Base-by-base conservation (phyloP, 1,140 invertebrate genomes). In the Scaptomyza montana region DNA sequence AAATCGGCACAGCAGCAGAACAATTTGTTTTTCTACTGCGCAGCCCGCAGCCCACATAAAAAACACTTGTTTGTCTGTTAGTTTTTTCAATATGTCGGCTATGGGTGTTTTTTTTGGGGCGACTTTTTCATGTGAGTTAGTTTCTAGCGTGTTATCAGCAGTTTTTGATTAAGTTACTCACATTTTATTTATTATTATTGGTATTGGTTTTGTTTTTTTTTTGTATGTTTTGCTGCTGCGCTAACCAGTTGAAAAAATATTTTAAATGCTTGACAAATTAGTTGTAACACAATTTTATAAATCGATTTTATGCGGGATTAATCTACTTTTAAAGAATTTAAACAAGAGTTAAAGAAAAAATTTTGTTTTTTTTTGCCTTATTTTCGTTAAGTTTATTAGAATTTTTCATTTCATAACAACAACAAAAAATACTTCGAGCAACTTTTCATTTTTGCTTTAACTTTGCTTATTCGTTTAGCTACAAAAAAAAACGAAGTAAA, bases 101-200 rank as follows among this genome's bases (percentile, higher is more conserved):
- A n/a, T n/a, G n/a, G n/a, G n/a, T n/a, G n/a, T n/a, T n/a, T n/a
- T n/a, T n/a, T 30, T 2, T 10, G 16, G 30, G 54, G 19, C 13
- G 13, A 36, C n/a, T 50, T 54, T 5, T 41, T 59, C 19, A 6
- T 53, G 25, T 47, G 28, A 60, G 47, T 66, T 57, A 55, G 56
- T 57, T 21, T 4, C n/a, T 33, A 21, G 16, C 9, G 3, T 54
- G 21, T 12, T 59, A 59, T 59, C 56, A 47, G 21, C 7, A 45
- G 28, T n/a, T 30, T 57, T 57, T 39, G 21, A 57, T 43, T 25
- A 12, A 36, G 25, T 55, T 71, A 25, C 60, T 57, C 64, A 70
- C 60, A 61, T 7, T 43, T 55, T 45, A 64, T 64, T 74, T 70
- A 75, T 61, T 51, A 28, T 60, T 57, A 71, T 77, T 66, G 67